Base-by-base conservation (phyloP, 2,888 invertebrate species). In the Chymomyza procnemis region DNA sequence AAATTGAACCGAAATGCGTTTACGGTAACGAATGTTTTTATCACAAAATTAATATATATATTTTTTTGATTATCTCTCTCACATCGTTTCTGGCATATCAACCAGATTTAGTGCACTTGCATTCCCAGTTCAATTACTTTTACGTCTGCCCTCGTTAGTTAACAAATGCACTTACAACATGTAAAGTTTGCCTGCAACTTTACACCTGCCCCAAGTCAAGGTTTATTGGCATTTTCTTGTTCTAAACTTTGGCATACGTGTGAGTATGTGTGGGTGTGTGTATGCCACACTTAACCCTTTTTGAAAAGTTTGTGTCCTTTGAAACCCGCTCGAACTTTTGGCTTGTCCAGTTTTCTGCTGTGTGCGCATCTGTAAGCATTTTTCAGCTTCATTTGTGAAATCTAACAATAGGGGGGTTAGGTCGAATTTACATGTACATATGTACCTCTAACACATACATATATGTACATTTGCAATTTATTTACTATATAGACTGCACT, bases 281-380 rank as follows among this genome's bases (percentile, higher is more conserved):
- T 48, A 6, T 18, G 16, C 14, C 18, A 1, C 46, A 26, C 34
- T 55, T 58, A 58, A 55, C 50, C 47, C 62, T 26, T 57, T n/a
- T 57, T 19, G 4, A 48, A 12, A 30, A 48, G 52, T 52, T 50
- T 59, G 48, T 54, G 18, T 50, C 69, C 61, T 14, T 41, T 41
- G 9, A 12, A 41, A 12, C 34, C 34, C 9, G 34, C 6, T 41
- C 34, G 34, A 41, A 41, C 34, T 41, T 41, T 41, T 41, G 12
- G 34, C 34, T 12, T 41, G 34, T 41, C 34, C 34, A 41, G 34
- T 41, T 41, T 41, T 41, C 12, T 12, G 34, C 34, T 41, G 5
- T 41, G 12, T 41, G 34, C 34, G 34, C 34, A 41, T 41, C 34
- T 41, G 34, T 41, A 41, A 41, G 34, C 34, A 41, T 41, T 41